Conservation (phyloP, 2,113 vertebrate species). For the Vanacampus margaritifer region DNA sequence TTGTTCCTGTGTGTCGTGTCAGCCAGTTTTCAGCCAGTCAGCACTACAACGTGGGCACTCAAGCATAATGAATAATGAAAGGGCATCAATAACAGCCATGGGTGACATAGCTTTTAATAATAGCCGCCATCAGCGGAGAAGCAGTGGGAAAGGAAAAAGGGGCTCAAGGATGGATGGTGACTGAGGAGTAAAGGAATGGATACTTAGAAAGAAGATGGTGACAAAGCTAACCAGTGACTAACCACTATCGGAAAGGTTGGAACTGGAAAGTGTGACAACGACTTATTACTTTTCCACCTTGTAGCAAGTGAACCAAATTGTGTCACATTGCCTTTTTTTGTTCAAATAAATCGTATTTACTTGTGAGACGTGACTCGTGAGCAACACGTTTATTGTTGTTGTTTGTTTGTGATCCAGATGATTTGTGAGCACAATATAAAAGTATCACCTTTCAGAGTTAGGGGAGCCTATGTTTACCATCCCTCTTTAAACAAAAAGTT, state of each 20-base stretch:
- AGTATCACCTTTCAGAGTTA: background rate
- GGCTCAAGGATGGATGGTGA: background rate
- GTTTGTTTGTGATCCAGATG: conserved; percentile 1
- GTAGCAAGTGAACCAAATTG: background rate
- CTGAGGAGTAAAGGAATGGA: background rate
- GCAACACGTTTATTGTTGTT: background rate
- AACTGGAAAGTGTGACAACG: background rate
- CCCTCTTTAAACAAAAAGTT: background rate
- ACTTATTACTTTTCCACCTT: background rate
- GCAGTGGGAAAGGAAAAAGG: conserved; percentile 7
- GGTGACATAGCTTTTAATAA: conserved; percentile 58
- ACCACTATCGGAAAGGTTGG: background rate
- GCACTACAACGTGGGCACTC: conserved; percentile 55
- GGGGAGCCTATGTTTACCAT: background rate
- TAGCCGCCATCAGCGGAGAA: conserved; percentile 46
- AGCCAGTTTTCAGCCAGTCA: conserved; percentile 45
- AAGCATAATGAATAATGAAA: conserved; percentile 60
- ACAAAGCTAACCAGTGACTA: background rate
- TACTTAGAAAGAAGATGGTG: background rate
- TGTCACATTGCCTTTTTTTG: background rate
- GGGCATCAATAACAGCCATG: conserved; percentile 54
- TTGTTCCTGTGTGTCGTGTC: conserved; percentile 16
- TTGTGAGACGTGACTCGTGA: background rate
- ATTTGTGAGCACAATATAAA: conserved; percentile 10
- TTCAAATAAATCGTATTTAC: conserved; percentile 5